Evolutionary conservation across 2,888 invertebrate genomes (phyloP).

Genomic region (Drepanosiphum platanoidis): DNA sequence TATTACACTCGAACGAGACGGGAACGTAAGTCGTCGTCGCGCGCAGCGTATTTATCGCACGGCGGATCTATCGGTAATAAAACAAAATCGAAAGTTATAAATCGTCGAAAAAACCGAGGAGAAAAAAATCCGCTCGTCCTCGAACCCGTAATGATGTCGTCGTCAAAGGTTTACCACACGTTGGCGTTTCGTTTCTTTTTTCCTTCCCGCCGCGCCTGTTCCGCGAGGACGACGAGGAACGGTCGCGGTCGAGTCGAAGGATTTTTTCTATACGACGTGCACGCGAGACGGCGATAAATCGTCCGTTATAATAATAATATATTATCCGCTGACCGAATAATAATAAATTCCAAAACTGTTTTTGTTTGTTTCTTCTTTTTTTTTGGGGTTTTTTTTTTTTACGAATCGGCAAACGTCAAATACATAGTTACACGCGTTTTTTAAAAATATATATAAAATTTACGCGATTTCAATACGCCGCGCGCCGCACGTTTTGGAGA

Average conservation of each 20-base stretch:
- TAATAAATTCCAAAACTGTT: background rate
- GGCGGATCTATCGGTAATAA: constrained; percentile 18
- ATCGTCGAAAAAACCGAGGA: constrained; percentile 33
- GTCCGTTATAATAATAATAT: no score
- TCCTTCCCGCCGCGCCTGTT: background rate
- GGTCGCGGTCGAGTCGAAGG: background rate
- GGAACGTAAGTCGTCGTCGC: background rate
- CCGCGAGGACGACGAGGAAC: background rate
- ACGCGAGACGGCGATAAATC: constrained; percentile 24
- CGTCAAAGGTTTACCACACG: background rate
- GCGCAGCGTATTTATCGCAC: background rate
- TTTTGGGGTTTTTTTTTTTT: no score
- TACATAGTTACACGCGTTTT: no score
- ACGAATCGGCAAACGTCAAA: background rate
- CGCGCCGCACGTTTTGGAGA: no score
- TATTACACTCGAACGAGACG: background rate
- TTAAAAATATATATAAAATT: no score
- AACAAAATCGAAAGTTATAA: constrained; percentile 51
- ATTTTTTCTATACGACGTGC: background rate
- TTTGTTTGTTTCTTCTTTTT: no score
- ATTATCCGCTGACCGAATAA: background rate
- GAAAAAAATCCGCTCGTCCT: background rate
- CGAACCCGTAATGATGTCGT: constrained; percentile 7
- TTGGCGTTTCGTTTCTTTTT: background rate
- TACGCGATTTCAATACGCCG: no score